phyloP scores from a whole-genome alignment of 2,113 vertebrate species.

The Psephotus haematonotus region DNA sequence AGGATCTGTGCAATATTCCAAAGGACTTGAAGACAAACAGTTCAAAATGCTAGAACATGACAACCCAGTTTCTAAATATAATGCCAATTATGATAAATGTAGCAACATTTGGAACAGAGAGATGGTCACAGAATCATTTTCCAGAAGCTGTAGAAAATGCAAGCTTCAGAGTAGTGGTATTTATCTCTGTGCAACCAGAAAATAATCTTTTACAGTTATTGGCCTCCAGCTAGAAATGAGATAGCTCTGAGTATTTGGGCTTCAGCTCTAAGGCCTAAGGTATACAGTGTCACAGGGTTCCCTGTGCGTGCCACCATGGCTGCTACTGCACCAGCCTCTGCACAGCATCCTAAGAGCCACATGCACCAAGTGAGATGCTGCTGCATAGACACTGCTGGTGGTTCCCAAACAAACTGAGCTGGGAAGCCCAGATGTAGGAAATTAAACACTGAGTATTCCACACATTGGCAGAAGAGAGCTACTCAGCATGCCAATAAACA shows the following conservation, averaged over 20 bases:
- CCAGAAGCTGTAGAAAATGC: neutral
- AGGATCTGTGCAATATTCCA: neutral
- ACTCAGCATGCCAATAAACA: neutral
- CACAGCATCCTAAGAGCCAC: neutral
- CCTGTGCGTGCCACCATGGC: accelerated
- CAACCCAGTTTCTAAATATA: constrained; percentile 34
- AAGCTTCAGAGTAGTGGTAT: neutral
- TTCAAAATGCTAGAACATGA: neutral
- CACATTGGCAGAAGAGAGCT: neutral
- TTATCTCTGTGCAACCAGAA: neutral
- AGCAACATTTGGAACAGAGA: neutral
- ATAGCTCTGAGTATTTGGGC: neutral
- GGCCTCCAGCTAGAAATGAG: neutral
- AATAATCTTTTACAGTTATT: neutral
- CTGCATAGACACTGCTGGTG: neutral
- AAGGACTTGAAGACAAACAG: neutral
- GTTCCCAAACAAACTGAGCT: neutral
- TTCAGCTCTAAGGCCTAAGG: neutral
- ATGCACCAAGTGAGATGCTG: accelerated
- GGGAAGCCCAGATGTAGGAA: neutral
- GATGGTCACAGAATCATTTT: neutral
- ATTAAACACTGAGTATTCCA: neutral
- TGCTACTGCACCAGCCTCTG: neutral
- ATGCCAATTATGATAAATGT: neutral
- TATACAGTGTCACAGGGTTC: neutral